Evolutionary conservation across 2,888 invertebrate species (phyloP).

Genomic region (Seira musarum): DNA sequence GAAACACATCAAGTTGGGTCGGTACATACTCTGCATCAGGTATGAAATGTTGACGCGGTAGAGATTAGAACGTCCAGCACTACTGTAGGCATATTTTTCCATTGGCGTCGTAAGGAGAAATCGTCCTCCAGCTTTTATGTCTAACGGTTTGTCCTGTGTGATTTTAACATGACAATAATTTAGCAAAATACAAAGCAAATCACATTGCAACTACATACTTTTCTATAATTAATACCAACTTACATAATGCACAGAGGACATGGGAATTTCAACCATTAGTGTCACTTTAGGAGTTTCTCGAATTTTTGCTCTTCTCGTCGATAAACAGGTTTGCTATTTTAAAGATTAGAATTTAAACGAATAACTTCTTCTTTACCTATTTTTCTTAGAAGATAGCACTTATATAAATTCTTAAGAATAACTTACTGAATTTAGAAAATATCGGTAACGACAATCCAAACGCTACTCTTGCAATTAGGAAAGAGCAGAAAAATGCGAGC

Average conservation of each 20-base stretch:
- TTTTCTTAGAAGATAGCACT: background rate
- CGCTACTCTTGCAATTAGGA: no score
- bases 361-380: background rate
- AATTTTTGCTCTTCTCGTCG: background rate
- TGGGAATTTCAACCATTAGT: constrained; percentile 47
- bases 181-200: background rate
- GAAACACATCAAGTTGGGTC: constrained; percentile 53
- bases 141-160: constrained; percentile 44
- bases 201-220: no score
- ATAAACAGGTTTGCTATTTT: background rate
- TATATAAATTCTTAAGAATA: background rate
- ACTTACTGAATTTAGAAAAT: constrained; percentile 16
- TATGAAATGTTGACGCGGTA: constrained; percentile 44
- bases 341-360: background rate
- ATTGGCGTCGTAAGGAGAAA: constrained; percentile 52
- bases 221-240: background rate
- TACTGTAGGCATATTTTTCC: constrained; percentile 52
- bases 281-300: constrained; percentile 4
- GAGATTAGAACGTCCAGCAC: constrained; percentile 45
- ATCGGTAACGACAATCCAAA: background rate
- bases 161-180: constrained; percentile 10
- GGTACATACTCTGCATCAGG: constrained; percentile 53
- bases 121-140: constrained; percentile 53
- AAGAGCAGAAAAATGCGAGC: no score
- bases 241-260: constrained; percentile 47